Conservation (phyloP, 2,113 vertebrate species). For the Podarcis raffonei region DNA sequence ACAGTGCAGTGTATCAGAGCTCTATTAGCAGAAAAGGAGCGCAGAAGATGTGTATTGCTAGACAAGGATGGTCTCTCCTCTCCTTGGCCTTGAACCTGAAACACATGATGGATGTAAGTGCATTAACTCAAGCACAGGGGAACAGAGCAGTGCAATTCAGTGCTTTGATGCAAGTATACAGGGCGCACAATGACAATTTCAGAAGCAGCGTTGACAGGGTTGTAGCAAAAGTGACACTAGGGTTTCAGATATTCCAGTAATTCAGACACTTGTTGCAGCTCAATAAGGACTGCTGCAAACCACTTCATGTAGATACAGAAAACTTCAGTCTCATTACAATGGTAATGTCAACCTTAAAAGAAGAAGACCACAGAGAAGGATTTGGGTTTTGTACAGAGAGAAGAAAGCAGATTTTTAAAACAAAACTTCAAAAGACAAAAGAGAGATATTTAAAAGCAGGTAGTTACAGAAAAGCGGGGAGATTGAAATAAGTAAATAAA, state of each 20-base stretch:
- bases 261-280: not conserved
- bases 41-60: not conserved
- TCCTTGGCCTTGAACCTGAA: slow-evolving; percentile 28
- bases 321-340: not conserved
- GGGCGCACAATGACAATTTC: not conserved
- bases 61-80: not conserved
- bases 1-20: not conserved
- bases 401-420: slow-evolving; percentile 27
- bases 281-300: slow-evolving; percentile 1
- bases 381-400: not conserved
- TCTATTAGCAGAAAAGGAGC: not conserved
- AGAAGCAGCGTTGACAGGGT: not conserved
- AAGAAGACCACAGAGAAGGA: not conserved
- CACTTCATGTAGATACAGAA: not conserved
- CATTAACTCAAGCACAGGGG: not conserved
- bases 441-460: slow-evolving; percentile 19
- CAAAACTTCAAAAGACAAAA: not conserved
- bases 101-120: slow-evolving; percentile 20
- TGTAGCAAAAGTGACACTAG: not conserved
- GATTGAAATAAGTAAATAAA: slow-evolving; percentile 5
- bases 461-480: not conserved
- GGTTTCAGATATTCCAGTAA: not conserved
- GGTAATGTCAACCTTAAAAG: slow-evolving; percentile 22
- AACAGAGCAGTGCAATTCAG: not conserved
- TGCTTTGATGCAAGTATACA: not conserved